Conservation (phyloP, 2,113 vertebrate species). For the Pteruthius melanotis region DNA sequence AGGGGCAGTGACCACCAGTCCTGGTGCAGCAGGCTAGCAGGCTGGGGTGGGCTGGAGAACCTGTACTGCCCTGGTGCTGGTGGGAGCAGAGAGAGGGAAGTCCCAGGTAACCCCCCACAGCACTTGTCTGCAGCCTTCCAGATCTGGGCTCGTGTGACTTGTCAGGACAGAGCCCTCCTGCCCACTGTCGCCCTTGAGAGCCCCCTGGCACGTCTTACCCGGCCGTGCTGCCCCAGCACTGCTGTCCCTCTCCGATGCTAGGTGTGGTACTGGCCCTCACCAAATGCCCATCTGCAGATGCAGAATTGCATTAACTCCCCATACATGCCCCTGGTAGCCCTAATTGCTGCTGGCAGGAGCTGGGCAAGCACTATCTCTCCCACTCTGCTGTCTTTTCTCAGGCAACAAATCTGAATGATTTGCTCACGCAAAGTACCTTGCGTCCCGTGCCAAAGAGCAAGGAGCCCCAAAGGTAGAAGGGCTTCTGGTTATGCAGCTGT, state of each 20-base stretch:
- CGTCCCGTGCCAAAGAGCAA: constrained; percentile 51
- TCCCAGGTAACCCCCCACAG: background rate
- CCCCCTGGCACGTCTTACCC: background rate
- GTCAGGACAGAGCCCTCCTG: background rate
- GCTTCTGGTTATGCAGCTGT: constrained; percentile 70
- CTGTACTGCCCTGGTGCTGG: accelerated
- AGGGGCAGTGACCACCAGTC: background rate
- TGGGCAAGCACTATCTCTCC: background rate
- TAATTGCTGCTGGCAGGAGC: constrained; percentile 23
- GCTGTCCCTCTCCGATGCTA: background rate
- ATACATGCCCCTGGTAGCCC: background rate
- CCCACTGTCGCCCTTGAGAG: accelerated
- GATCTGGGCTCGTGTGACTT: accelerated
- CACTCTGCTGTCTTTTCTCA: constrained; percentile 51
- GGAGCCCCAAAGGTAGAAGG: constrained; percentile 62
- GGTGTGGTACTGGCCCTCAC: background rate
- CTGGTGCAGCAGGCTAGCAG: background rate
- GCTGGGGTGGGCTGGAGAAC: background rate
- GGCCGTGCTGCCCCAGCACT: background rate
- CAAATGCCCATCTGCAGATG: background rate
- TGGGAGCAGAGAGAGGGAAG: background rate
- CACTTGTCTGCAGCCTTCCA: background rate
- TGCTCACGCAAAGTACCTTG: constrained; percentile 31
- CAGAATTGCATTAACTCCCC: background rate
- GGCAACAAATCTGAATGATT: constrained; percentile 55